Conservation (phyloP, 2,113 vertebrate species). For the Potamarius usumacintae region DNA sequence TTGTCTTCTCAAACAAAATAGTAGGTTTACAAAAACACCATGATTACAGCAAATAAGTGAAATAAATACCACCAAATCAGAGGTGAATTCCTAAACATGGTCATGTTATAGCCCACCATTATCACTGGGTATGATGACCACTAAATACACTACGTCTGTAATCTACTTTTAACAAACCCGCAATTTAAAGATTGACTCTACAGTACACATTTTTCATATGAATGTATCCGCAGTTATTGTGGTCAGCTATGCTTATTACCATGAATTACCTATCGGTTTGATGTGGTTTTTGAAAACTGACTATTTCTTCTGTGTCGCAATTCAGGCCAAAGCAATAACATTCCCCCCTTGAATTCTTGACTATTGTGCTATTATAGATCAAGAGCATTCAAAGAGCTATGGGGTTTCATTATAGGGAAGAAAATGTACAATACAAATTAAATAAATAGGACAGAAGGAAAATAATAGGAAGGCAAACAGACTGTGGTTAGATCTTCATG, state of each 20-base stretch:
- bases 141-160: slow-evolving; percentile 8
- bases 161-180: slow-evolving; percentile 4
- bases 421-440: slow-evolving; percentile 31
- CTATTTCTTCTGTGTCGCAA: slow-evolving; percentile 27
- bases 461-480: slow-evolving; percentile 38
- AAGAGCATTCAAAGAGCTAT: slow-evolving; percentile 2
- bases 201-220: slow-evolving; percentile 22
- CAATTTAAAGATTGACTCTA: slow-evolving; percentile 10
- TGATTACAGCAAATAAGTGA: slow-evolving; percentile 19
- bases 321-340: slow-evolving; percentile 38
- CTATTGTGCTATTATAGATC: slow-evolving; percentile 23
- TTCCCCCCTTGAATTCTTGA: slow-evolving; percentile 25
- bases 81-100: slow-evolving; percentile 24
- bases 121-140: slow-evolving; percentile 14
- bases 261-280: slow-evolving; percentile 27
- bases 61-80: slow-evolving; percentile 22
- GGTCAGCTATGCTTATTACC: slow-evolving; percentile 29
- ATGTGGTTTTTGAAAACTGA: slow-evolving; percentile 29
- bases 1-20: not conserved
- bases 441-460: slow-evolving; percentile 35
- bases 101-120: slow-evolving; percentile 17
- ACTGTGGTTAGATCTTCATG: slow-evolving; percentile 31
- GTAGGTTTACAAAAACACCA: slow-evolving; percentile 7
- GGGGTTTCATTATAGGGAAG: slow-evolving; percentile 33
- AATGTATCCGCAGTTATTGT: slow-evolving; percentile 3